Base-by-base conservation (phyloP, 2,888 invertebrate genomes). In the Noctua fimbriata region DNA sequence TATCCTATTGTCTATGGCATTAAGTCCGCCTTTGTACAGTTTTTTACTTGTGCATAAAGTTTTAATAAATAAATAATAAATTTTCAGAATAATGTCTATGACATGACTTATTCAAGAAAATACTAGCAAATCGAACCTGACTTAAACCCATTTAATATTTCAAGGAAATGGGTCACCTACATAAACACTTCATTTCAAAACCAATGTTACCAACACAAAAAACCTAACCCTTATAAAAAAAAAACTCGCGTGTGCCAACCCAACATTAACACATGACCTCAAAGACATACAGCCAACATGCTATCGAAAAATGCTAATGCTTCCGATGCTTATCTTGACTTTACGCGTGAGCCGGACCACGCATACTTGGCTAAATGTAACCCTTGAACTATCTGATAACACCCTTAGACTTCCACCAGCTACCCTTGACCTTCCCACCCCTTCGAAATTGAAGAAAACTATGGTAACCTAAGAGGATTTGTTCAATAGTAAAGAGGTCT, bases 381-480 rank as follows among this genome's bases (percentile, higher is more conserved):
- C 96, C 95, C 96, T 95, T 95, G 93, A 94, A 92, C 94, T 95
- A 96, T 95, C 96, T 94, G 96, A 96, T 96, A 95, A 96, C 92
- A 91, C 91, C 91, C 92, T 91, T 90, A 88, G 87, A 91, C 84
- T 88, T 63, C 91, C 78, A 89, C 95, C 94, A 94, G 21, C 14
- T 1, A 82, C 89, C 52, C 14, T 18, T 80, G 94, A 92, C 79
- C 94, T 88, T 4, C 82, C 83, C 55, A 81, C 79, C 76, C 49
- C 63, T 71, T 55, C 49, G 2, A 36, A 71, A 41, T 14, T 32
- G 44, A n/a, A 67, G 41, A 2, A 55, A 44, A n/a, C 0, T 0
- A 41, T 14, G 14, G 41, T 6, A 5, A 14, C 5, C 9, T 4
- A 52, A 58, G 47, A 79, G 28, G 16, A 69, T 58, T 72, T 47